phyloP scores from a whole-genome alignment of 1,140 invertebrate species.

The Aplysia californica region DNA sequence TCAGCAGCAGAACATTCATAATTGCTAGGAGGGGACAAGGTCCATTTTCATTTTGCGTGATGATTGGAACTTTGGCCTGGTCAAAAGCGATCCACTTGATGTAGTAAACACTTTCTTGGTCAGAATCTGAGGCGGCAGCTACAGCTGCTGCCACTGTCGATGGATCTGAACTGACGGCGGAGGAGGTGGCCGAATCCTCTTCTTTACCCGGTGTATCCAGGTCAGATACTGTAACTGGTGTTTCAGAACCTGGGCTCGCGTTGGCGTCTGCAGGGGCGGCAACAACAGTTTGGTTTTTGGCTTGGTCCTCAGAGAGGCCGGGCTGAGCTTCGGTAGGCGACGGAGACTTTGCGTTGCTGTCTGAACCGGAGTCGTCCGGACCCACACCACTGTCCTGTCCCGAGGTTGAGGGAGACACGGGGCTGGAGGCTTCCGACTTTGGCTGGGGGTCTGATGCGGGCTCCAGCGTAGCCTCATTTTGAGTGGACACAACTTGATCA shows the following conservation, averaged over 20 bases:
- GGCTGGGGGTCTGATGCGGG: neutral
- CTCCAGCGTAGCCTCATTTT: neutral
- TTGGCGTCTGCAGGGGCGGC: neutral
- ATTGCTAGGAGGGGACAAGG: constrained; percentile 75
- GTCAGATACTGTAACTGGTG: constrained; percentile 6
- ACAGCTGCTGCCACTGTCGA: neutral
- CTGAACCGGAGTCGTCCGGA: too few species aligned
- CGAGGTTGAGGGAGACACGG: neutral
- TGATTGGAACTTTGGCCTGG: constrained; percentile 68
- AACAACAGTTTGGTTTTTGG: neutral
- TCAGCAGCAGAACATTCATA: constrained; percentile 72
- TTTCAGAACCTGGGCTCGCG: constrained; percentile 2
- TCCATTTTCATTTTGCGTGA: constrained; percentile 76
- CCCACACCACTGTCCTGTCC: constrained; percentile 15
- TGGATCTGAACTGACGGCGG: neutral
- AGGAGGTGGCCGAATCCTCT: neutral
- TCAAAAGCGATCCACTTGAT: constrained; percentile 72
- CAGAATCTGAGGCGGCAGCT: neutral
- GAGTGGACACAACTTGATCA: too few species aligned
- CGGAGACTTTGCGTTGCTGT: too few species aligned
- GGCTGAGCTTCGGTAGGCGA: too few species aligned
- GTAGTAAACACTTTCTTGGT: constrained; percentile 65
- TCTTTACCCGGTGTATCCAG: neutral
- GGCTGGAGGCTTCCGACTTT: neutral
- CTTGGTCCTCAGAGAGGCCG: too few species aligned